Base-by-base conservation (phyloP, 2,888 invertebrate species). In the Pollenia amentaria region DNA sequence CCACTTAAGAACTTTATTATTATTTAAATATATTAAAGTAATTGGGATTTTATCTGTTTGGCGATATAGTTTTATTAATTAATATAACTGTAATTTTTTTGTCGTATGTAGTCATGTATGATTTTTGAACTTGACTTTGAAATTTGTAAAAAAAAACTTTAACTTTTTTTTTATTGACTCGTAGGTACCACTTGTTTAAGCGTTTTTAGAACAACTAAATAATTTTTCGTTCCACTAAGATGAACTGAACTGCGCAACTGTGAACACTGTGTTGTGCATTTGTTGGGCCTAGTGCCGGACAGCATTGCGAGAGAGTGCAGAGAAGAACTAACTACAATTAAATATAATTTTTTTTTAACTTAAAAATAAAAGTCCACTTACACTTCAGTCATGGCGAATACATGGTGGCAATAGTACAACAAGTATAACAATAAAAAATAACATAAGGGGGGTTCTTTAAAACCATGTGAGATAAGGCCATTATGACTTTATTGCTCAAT, bases 91-190 rank as follows among this genome's bases (percentile, higher is more conserved):
- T 72, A 62, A 40, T 16, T 83, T 83, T 79, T 79, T 42, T 67
- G n/a, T 44, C 29, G 44, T 40, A 60, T 40, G 44, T 16, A 12
- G 3, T 4, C 21, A 69, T 55, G 51, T 57, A 65, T 65, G 40
- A 11, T 60, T 60, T 82, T 51, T 82, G 84, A 80, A 84, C 87
- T 87, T 84, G 87, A 87, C 83, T 87, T 84, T 84, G 80, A 87
- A 77, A 44, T 78, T 42, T n/a, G 53, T 73, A 11, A 48, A 16
- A 69, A 44, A 29, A 51, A 70, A 51, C 11, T 18, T 57, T 53
- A 53, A n/a, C 14, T 44, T 79, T 46, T 46, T 65, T 72, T 60
- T 65, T 1, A 53, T 69, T n/a, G 69, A 78, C 46, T 78, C 67
- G 77, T 65, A n/a, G 38, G 38, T 60, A 82, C 80, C 77, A 84